A percentile compares a stretch with the other conserved stretches of the same genome.
These are phyloP conservation scores for Chrysolina oricalcia DNA, from an alignment of 2,888 invertebrate genomes.

Conservation along the genomic window DNA sequence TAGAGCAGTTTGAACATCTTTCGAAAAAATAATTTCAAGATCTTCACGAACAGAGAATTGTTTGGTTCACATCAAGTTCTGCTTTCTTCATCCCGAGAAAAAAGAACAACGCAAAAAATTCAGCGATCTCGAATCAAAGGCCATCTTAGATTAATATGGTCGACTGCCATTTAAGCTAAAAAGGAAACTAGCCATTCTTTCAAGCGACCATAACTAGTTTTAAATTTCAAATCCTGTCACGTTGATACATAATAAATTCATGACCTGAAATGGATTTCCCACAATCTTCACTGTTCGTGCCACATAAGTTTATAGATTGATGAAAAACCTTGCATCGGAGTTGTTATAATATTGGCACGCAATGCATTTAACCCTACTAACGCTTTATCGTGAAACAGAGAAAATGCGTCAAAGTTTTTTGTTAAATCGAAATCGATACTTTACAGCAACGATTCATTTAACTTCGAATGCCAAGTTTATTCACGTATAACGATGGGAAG, in stretches of 20 bases:
- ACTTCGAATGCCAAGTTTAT: neutral
- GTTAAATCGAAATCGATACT: neutral
- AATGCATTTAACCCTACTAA: neutral
- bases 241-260: neutral
- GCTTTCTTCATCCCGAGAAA: too few species aligned
- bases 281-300: slow-evolving; percentile 5
- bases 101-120: neutral
- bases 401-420: neutral
- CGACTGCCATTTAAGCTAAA: neutral
- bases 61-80: too few species aligned
- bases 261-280: neutral
- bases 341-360: slow-evolving; percentile 13
- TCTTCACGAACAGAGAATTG: too few species aligned
- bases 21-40: too few species aligned
- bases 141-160: neutral
- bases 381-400: neutral
- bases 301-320: slow-evolving; percentile 1
- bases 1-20: too few species aligned
- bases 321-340: slow-evolving; percentile 3
- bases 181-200: slow-evolving; percentile 11
- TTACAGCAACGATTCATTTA: neutral
- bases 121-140: neutral
- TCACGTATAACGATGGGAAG: too few species aligned
- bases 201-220: slow-evolving; percentile 3
- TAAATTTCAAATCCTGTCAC: slow-evolving; percentile 11